Percentiles rank a stretch among this genome's conserved stretches.
Conservation (phyloP, 2,113 vertebrate genomes). For the Rhea americana region DNA sequence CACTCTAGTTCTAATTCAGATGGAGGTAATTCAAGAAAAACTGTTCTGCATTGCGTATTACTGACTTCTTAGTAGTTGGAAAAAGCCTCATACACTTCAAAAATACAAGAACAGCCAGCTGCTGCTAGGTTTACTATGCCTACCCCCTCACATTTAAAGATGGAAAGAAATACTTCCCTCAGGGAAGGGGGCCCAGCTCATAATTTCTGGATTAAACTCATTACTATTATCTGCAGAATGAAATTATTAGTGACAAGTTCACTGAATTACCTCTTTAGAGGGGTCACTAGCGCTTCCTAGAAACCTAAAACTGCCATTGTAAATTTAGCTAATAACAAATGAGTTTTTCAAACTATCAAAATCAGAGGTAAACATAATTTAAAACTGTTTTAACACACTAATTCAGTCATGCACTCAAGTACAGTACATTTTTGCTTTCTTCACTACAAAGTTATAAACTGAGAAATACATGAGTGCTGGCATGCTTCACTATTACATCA, state of each 20-base stretch:
- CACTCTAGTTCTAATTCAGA: background rate
- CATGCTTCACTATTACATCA: background rate
- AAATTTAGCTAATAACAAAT: conserved; percentile 60
- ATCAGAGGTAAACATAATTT: conserved; percentile 43
- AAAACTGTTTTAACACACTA: conserved; percentile 15
- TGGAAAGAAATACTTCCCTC: conserved; percentile 56
- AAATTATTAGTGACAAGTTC: conserved; percentile 82
- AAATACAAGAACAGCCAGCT: conserved; percentile 23
- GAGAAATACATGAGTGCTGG: background rate
- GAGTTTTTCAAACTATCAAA: conserved; percentile 43
- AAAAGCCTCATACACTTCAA: background rate
- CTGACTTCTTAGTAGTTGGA: background rate
- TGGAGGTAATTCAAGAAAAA: background rate
- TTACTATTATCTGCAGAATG: conserved; percentile 71
- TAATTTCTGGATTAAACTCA: conserved; percentile 75
- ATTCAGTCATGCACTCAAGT: background rate
- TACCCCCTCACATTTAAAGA: background rate
- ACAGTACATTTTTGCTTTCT: conserved; percentile 9
- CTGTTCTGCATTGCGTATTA: background rate
- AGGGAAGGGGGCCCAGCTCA: conserved; percentile 53
- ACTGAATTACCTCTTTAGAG: conserved; percentile 75
- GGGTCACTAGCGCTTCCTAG: conserved; percentile 71
- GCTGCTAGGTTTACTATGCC: conserved; percentile 1
- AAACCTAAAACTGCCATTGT: conserved; percentile 58
- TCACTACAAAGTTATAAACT: background rate